Conservation (phyloP, 1,140 invertebrate genomes). For the Asobara japonica region DNA sequence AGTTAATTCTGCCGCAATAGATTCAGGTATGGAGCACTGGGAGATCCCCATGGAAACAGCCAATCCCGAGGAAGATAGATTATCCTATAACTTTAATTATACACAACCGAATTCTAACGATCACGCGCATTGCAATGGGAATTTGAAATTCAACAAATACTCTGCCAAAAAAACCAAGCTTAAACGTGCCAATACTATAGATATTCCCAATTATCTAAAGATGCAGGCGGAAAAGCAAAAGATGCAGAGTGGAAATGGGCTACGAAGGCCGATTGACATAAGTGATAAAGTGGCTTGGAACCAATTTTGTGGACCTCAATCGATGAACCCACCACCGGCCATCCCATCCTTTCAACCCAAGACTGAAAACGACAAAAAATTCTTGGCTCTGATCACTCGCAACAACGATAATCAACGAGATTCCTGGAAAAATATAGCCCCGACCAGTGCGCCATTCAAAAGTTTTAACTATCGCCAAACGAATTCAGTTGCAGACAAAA, state of each 20-base stretch:
- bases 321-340: conserved; percentile 67
- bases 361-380: conserved; percentile 86
- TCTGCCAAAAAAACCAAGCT: conserved; percentile 78
- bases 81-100: background rate
- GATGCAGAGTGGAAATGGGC: conserved; percentile 49
- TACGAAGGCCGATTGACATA: conserved; percentile 70
- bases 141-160: conserved; percentile 67
- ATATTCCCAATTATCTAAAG: conserved; percentile 78
- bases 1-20: background rate
- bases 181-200: conserved; percentile 88
- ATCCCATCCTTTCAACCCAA: conserved; percentile 79
- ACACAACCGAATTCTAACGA: background rate
- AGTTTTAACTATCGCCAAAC: conserved; percentile 49
- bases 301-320: conserved; percentile 21
- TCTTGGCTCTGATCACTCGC: conserved; percentile 82
- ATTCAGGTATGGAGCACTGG: background rate
- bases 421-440: background rate
- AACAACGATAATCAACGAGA: conserved; percentile 68
- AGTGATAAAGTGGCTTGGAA: conserved; percentile 56
- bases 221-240: conserved; percentile 47
- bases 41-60: background rate
- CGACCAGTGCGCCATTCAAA: conserved; percentile 52
- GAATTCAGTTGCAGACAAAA: conserved; percentile 59
- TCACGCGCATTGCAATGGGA: background rate
- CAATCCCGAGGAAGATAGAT: background rate